Base-by-base conservation (phyloP, 2,797 vertebrate species). In the Sitta carolinensis region DNA sequence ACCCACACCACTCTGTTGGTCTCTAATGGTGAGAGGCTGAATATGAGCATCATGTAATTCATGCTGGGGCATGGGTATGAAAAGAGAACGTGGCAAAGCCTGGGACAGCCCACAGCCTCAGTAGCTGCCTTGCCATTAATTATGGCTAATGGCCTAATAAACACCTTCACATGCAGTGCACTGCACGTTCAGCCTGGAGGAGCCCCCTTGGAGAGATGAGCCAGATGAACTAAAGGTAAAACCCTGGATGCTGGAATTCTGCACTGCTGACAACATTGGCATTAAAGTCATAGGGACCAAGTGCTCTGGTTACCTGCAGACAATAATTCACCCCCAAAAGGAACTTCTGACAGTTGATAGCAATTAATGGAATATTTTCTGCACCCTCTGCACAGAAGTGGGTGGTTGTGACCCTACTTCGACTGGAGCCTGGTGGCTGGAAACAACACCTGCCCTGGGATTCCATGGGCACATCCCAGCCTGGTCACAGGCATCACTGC, bases 11-110 rank as follows among this genome's bases (percentile, higher is more conserved):
- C 72, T 79, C 73, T 82, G 77, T 42, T 90, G 81, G 73, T 91
- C 82, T 91, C 68, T 75, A 34, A 87, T 15, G 29, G n/a, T 76
- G 86, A 94, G 73, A 87, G 85, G 79, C 55, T 76, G 70, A 79
- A 76, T 69, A 61, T 42, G 86, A 70, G 82, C 63, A 79, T 66
- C n/a, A 29, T 23, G 10, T 66, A 73, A 80, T 70, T 89, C 72
- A 74, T 74, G 70, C 59, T 70, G 72, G 34, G 43, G 45, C 13
- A 12, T 29, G 36, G 70, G 22, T 80, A 82, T 52, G 75, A 51
- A 69, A 79, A 22, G 48, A 89, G 55, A 92, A 73, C 0, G 7
- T 45, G 78, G 45, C 81, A 87, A 84, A 83, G 54, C 48, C 51
- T 29, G 19, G 42, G 55, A 66, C 55, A 87, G n/a, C 15, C 47